Base-by-base conservation (phyloP, 2,113 vertebrate genomes). In the Corythoichthys haematopterus region DNA sequence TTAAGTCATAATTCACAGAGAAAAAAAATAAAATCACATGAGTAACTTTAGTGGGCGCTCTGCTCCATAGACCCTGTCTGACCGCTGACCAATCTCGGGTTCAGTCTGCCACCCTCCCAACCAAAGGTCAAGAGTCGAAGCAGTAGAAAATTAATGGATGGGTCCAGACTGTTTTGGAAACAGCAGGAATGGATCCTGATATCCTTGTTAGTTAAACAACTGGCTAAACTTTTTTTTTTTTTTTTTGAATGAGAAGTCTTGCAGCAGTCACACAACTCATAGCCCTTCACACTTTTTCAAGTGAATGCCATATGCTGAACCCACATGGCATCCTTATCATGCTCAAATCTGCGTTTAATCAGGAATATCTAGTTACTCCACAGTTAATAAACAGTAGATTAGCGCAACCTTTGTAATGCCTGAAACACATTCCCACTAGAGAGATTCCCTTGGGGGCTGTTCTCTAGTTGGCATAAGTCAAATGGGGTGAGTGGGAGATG, bases 351-450 rank as follows among this genome's bases (percentile, higher is more conserved):
- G 93, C 86, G 90, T 94, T 96, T 95, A 96, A 98, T 97, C 93
- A 85, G 91, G 92, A 89, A 90, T 94, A 94, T 96, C 94, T 90
- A 88, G 92, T 95, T 94, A 92, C 93, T 88, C 89, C 86, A 89
- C 91, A 92, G 93, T 95, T 96, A 95, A 97, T 97, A 96, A 96
- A 94, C 93, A 93, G 87, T 92, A 94, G 94, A 93, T 93, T 94
- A 94, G 91, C 90, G 85, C 92, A 93, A 93, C 95, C 93, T 96
- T 93, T 91, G 92, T 90, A 88, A 91, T 90, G 90, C 89, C 89
- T 90, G 88, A 92, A 92, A 93, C 91, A 92, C 91, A 93, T 91
- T 93, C 93, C 89, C 90, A 88, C 91, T 92, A 90, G 88, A 92
- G 70, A 92, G 91, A 91, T 91, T 93, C 93, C 93, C 88, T 86